Evolutionary conservation across 92 coral and sea anemone species (phyloP).

Genomic region (Parazoanthus swiftii): DNA sequence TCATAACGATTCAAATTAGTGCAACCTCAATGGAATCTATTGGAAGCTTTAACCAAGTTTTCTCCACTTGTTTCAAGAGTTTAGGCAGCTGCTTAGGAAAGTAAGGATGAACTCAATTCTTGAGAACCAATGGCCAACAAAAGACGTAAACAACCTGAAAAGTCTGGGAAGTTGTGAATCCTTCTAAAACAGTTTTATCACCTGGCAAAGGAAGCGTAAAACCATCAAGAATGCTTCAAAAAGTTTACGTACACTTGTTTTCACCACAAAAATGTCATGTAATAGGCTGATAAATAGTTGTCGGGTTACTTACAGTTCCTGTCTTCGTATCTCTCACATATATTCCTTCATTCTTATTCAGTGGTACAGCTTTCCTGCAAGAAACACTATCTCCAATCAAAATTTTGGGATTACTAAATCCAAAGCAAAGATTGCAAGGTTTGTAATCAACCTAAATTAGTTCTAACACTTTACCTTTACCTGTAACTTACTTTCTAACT

Average conservation of each 20-base stretch:
- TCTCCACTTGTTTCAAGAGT: no score
- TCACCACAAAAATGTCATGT: neutral
- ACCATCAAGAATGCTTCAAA: no score
- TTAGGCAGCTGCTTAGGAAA: no score
- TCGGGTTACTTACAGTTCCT: constrained; percentile 72
- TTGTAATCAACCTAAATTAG: no score
- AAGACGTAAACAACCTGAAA: neutral
- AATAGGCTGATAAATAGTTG: neutral
- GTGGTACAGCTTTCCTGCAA: constrained; percentile 84
- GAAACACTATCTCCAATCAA: neutral
- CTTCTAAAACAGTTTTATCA: neutral
- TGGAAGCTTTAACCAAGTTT: no score
- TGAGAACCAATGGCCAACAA: neutral
- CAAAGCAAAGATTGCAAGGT: neutral
- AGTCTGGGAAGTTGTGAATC: neutral
- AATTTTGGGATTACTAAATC: neutral
- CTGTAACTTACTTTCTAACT: neutral
- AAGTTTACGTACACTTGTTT: no score
- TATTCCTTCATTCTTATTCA: constrained; percentile 86
- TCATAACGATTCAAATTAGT: no score
- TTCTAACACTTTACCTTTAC: neutral
- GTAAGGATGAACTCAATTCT: neutral
- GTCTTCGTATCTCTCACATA: constrained; percentile 81
- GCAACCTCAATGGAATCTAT: no score
- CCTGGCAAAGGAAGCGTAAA: neutral